phyloP scores from a whole-genome alignment of 1,140 invertebrate species.

The Drosophila hydei region DNA sequence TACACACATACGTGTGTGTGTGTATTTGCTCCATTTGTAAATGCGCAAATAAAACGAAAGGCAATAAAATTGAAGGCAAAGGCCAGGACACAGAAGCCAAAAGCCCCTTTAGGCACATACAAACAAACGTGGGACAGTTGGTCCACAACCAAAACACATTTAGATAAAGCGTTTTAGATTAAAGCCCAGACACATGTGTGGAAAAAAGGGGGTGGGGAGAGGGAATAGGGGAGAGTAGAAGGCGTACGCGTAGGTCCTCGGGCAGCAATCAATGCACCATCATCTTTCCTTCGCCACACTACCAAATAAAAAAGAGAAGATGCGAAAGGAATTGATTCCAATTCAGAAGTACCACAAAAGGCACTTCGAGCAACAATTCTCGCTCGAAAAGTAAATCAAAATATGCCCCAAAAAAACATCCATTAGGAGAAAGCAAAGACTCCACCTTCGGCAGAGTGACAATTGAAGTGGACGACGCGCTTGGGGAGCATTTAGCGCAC shows the following conservation, averaged over 20 bases:
- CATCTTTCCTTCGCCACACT: conserved; percentile 53
- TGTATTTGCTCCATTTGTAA: conserved; percentile 71
- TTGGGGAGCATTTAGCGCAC: conserved; percentile 61
- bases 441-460: conserved; percentile 53
- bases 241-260: conserved; percentile 33
- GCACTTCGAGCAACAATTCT: background rate
- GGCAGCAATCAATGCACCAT: conserved; percentile 75
- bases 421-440: conserved; percentile 41
- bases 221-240: background rate
- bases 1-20: background rate
- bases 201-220: background rate
- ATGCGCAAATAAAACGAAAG: conserved; percentile 77
- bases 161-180: conserved; percentile 81
- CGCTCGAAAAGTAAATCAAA: conserved; percentile 65
- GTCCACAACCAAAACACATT: conserved; percentile 61
- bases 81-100: conserved; percentile 30
- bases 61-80: conserved; percentile 60
- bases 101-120: conserved; percentile 10
- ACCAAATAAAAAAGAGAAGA: background rate
- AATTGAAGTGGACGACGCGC: conserved; percentile 55
- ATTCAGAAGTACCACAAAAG: conserved; percentile 8
- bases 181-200: conserved; percentile 60
- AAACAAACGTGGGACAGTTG: conserved; percentile 28
- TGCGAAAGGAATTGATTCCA: conserved; percentile 36
- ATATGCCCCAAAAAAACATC: conserved; percentile 39